Evolutionary conservation across 1,140 invertebrate genomes (phyloP).

Genomic region (Maconellicoccus hirsutus): DNA sequence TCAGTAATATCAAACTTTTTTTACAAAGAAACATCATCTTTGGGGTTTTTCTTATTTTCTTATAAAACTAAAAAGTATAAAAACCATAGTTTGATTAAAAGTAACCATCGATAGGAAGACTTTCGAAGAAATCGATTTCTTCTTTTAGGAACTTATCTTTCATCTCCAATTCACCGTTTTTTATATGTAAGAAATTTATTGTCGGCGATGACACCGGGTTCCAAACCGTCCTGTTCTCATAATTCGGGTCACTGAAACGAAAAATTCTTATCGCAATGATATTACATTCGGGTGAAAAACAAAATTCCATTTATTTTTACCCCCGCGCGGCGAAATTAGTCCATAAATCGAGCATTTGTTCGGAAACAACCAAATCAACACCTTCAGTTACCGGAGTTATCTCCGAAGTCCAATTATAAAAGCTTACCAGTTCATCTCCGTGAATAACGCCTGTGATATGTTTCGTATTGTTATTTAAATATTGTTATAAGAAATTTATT

Average conservation of each 20-base stretch:
- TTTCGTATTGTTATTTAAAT: no score
- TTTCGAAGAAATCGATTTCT: neutral
- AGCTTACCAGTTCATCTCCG: constrained; percentile 26
- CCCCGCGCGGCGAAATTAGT: constrained; percentile 24
- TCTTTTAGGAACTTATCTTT: neutral
- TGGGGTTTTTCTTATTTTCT: no score
- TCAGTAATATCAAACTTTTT: no score
- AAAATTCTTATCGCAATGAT: neutral
- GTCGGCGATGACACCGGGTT: neutral
- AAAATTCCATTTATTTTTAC: constrained; percentile 18
- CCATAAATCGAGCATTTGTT: constrained; percentile 25
- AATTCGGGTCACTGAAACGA: neutral
- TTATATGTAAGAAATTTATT: neutral
- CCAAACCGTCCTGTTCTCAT: neutral
- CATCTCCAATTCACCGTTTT: neutral
- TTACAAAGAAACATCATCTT: no score
- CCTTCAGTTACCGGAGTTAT: neutral
- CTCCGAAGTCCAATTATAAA: constrained; percentile 21
- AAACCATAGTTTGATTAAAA: neutral
- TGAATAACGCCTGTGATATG: constrained; percentile 25
- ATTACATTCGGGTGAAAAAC: no score
- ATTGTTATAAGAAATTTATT: no score
- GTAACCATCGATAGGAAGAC: neutral
- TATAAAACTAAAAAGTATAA: neutral
- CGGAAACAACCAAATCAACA: constrained; percentile 21